phyloP scores from a whole-genome alignment of 2,888 invertebrate species.

The Lepidochitona cinerea region DNA sequence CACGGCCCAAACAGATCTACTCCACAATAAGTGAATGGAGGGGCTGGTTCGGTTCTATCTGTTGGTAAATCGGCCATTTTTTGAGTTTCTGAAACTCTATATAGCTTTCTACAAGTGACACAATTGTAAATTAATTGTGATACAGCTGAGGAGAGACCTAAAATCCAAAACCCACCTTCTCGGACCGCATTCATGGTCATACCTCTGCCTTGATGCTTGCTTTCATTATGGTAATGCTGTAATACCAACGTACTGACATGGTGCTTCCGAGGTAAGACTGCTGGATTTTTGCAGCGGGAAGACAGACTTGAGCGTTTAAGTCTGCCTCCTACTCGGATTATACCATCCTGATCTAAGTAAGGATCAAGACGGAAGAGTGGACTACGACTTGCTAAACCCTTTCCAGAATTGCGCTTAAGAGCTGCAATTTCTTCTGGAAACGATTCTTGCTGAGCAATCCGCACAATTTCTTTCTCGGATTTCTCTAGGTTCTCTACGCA shows the following conservation, averaged over 20 bases:
- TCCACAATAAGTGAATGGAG: conserved; percentile 58
- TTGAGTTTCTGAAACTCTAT: conserved; percentile 35
- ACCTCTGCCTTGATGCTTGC: conserved; percentile 33
- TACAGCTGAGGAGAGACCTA: conserved; percentile 41
- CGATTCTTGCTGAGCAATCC: no score
- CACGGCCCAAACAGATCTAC: conserved; percentile 64
- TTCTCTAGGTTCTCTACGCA: no score
- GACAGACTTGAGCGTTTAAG: conserved; percentile 6
- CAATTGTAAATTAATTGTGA: conserved; percentile 45
- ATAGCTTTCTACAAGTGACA: conserved; percentile 46
- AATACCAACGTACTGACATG: conserved; percentile 23
- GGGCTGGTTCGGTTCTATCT: conserved; percentile 43
- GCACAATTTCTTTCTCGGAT: no score
- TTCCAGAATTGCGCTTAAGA: no score
- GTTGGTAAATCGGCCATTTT: conserved; percentile 64
- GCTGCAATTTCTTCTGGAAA: no score
- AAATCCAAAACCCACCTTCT: conserved; percentile 53
- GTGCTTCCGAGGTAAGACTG: conserved; percentile 16
- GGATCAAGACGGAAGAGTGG: conserved; percentile 3
- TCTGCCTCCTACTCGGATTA: conserved; percentile 27
- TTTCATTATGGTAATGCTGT: conserved; percentile 29
- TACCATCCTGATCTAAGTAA: conserved; percentile 8
- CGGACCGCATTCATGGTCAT: conserved; percentile 34
- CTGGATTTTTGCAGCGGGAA: conserved; percentile 19
- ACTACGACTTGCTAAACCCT: no score